Evolutionary conservation across 2,888 invertebrate species (phyloP).

Genomic region (Brachyopa scutellaris): DNA sequence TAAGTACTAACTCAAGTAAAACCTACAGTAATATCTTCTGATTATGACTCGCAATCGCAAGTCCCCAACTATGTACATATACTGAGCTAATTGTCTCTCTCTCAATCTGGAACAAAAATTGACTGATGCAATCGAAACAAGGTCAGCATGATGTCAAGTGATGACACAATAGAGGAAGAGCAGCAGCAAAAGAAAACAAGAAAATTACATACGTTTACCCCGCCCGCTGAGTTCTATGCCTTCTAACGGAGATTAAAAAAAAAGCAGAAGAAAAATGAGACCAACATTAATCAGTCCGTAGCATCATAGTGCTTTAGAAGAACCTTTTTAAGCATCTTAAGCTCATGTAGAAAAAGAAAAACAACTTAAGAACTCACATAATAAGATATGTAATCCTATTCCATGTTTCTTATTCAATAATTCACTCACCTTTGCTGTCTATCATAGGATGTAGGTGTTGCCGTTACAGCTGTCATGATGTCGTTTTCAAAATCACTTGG

Average conservation of each 20-base stretch:
- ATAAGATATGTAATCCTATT: background rate
- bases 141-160: constrained; percentile 66
- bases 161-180: constrained; percentile 49
- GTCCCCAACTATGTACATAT: too few species aligned
- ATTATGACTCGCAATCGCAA: constrained; percentile 6
- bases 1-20: background rate
- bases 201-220: constrained; percentile 24
- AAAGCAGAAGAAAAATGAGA: too few species aligned
- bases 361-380: background rate
- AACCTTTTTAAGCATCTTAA: background rate
- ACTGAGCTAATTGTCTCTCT: too few species aligned
- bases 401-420: background rate
- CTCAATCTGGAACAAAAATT: constrained; percentile 14
- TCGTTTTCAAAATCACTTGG: constrained; percentile 78
- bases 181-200: constrained; percentile 24
- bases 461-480: constrained; percentile 78
- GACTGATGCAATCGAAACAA: constrained; percentile 59
- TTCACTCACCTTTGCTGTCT: constrained; percentile 81
- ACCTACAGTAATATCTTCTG: background rate
- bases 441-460: constrained; percentile 78
- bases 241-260: constrained; percentile 33
- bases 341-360: background rate
- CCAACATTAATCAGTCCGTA: constrained; percentile 31
- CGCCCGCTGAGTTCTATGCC: constrained; percentile 11
- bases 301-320: too few species aligned